A percentile compares a stretch with the other conserved stretches of the same genome.
phyloP scores from a whole-genome alignment of 2,888 invertebrate genomes.

The Tiliacea citrago region DNA sequence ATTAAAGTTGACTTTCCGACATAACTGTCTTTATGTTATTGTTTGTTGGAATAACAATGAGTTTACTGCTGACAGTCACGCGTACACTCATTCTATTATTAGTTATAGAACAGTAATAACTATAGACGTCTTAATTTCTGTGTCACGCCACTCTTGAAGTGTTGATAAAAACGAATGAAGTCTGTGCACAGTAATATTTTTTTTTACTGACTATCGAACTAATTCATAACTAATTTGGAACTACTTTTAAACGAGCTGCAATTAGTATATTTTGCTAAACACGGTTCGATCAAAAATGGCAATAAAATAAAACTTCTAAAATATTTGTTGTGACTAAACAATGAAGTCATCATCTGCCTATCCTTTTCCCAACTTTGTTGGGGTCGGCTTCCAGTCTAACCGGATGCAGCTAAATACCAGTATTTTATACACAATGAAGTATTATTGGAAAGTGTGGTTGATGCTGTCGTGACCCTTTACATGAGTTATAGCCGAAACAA shows the following conservation, averaged over 20 bases:
- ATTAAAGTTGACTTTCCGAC: slow-evolving; percentile 44
- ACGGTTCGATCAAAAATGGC: not conserved
- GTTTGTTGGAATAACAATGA: slow-evolving; percentile 51
- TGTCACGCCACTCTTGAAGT: slow-evolving; percentile 5
- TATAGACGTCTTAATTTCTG: slow-evolving; percentile 28
- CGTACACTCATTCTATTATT: slow-evolving; percentile 28
- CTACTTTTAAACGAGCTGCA: not conserved
- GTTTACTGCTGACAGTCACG: slow-evolving; percentile 40
- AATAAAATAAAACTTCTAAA: slow-evolving; percentile 6
- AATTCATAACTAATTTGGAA: not conserved
- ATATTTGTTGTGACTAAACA: slow-evolving; percentile 39
- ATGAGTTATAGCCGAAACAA: slow-evolving; percentile 50
- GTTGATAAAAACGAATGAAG: not conserved
- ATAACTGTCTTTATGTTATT: slow-evolving; percentile 41
- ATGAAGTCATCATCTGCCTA: not conserved
- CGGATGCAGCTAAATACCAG: too few relatives aligned
- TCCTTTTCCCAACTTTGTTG: too few relatives aligned
- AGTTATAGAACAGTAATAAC: slow-evolving; percentile 18
- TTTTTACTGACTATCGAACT: not conserved
- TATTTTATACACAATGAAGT: slow-evolving; percentile 45
- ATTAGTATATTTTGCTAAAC: slow-evolving; percentile 8
- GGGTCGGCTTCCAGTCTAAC: too few relatives aligned
- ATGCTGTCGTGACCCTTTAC: slow-evolving; percentile 52
- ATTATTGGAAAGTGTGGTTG: slow-evolving; percentile 73
- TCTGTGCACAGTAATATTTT: not conserved